These are phyloP conservation scores for Echinops telfairi DNA, from an alignment of 2,113 vertebrate genomes.

Conservation along the genomic window DNA sequence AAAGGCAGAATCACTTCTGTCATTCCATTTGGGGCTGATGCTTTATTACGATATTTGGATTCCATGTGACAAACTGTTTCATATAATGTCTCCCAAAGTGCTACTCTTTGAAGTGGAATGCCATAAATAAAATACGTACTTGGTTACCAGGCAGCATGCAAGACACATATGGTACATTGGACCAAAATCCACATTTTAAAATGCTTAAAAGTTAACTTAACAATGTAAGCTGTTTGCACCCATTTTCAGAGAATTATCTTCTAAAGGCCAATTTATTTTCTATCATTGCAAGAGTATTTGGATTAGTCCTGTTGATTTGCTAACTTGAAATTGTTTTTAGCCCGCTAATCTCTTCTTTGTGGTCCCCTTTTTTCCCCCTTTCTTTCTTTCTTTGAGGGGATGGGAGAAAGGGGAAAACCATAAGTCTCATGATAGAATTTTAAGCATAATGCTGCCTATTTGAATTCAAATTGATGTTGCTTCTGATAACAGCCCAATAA, in stretches of 20 bases:
- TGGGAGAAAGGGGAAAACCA: slow-evolving; percentile 12
- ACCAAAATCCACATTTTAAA: slow-evolving; percentile 75
- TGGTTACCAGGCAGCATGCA: slow-evolving; percentile 76
- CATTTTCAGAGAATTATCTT: slow-evolving; percentile 70
- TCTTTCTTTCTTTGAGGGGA: background rate
- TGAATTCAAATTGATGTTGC: slow-evolving; percentile 85
- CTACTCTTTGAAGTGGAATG: slow-evolving; percentile 76
- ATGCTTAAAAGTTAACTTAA: slow-evolving; percentile 83
- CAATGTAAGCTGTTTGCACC: slow-evolving; percentile 71
- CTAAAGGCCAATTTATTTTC: slow-evolving; percentile 76
- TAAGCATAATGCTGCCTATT: slow-evolving; percentile 78
- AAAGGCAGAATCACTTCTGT: slow-evolving; percentile 53
- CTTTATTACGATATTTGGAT: slow-evolving; percentile 75
- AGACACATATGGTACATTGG: slow-evolving; percentile 76
- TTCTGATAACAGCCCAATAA: slow-evolving; percentile 88
- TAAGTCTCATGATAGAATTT: slow-evolving; percentile 72
- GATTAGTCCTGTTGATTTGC: slow-evolving; percentile 61
- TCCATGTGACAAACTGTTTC: slow-evolving; percentile 69
- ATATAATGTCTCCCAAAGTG: slow-evolving; percentile 76
- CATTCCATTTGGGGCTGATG: slow-evolving; percentile 70
- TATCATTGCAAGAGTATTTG: slow-evolving; percentile 67
- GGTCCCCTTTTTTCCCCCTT: slow-evolving; percentile 16
- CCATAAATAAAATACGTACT: slow-evolving; percentile 78
- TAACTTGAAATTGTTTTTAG: slow-evolving; percentile 63
- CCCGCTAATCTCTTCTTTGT: slow-evolving; percentile 2